These are phyloP conservation scores for Drosophila rufa DNA, from an alignment of 1,140 invertebrate genomes.

Conservation along the genomic window DNA sequence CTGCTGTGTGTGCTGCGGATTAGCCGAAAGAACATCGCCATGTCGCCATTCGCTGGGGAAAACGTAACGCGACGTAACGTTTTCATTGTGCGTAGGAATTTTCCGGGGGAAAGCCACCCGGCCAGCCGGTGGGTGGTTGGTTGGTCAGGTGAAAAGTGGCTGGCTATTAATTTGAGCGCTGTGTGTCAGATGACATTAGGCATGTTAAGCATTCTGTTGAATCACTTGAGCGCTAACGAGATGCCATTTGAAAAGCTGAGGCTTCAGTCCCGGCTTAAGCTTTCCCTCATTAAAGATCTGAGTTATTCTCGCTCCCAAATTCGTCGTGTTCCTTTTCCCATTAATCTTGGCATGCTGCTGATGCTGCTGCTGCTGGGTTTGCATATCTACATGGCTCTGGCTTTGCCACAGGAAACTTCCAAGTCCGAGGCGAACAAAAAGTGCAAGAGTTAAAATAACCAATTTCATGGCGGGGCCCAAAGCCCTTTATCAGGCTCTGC, in stretches of 20 bases:
- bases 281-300: conserved; percentile 50
- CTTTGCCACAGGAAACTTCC: conserved; percentile 22
- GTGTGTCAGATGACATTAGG: conserved; percentile 80
- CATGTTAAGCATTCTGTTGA: conserved; percentile 81
- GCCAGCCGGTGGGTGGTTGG: conserved; percentile 3
- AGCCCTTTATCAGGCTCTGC: conserved; percentile 78
- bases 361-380: conserved; percentile 20
- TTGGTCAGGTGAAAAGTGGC: conserved; percentile 80
- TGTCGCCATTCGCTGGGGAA: conserved; percentile 27
- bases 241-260: conserved; percentile 76
- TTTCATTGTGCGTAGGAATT: conserved; percentile 76
- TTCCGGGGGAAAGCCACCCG: not conserved
- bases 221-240: conserved; percentile 80
- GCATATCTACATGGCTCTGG: conserved; percentile 32
- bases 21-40: conserved; percentile 64
- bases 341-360: conserved; percentile 33
- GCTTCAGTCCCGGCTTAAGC: conserved; percentile 34
- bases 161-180: conserved; percentile 80
- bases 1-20: conserved; percentile 53
- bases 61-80: conserved; percentile 67
- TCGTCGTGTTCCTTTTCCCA: conserved; percentile 32
- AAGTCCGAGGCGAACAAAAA: conserved; percentile 40
- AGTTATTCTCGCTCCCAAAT: conserved; percentile 43
- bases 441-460: conserved; percentile 59
- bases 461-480: conserved; percentile 63